Evolutionary conservation across 2,797 vertebrate species (phyloP).

Genomic region (Xiphophorus birchmanni): DNA sequence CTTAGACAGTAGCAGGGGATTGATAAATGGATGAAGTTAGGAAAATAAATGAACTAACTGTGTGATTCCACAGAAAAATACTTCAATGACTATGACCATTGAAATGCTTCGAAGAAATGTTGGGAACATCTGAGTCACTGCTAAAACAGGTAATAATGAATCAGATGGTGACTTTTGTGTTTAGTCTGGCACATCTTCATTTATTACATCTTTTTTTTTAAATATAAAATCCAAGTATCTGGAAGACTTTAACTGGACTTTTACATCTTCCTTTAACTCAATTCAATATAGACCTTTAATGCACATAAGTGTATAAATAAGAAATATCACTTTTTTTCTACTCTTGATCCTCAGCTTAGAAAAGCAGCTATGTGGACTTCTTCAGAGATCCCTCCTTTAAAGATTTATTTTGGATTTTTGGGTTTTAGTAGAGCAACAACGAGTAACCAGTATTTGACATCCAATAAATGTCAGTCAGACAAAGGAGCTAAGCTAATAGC

Average conservation of each 20-base stretch:
- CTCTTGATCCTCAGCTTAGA: background rate
- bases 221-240: background rate
- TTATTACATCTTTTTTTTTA: background rate
- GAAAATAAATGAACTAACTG: constrained; percentile 68
- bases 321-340: background rate
- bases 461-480: background rate
- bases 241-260: background rate
- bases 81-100: constrained; percentile 48
- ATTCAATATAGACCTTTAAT: background rate
- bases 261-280: background rate
- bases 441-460: background rate
- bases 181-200: constrained; percentile 16
- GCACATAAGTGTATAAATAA: background rate
- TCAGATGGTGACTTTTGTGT: constrained; percentile 15
- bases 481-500: background rate
- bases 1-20: constrained; percentile 65
- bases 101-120: constrained; percentile 29
- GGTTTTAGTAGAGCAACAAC: background rate
- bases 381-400: background rate
- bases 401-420: background rate
- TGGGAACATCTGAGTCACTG: constrained; percentile 42
- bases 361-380: background rate
- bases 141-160: constrained; percentile 4
- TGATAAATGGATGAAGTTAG: constrained; percentile 66
- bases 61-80: constrained; percentile 75